phyloP scores from a whole-genome alignment of 2,888 invertebrate species.

The Apoderus coryli region DNA sequence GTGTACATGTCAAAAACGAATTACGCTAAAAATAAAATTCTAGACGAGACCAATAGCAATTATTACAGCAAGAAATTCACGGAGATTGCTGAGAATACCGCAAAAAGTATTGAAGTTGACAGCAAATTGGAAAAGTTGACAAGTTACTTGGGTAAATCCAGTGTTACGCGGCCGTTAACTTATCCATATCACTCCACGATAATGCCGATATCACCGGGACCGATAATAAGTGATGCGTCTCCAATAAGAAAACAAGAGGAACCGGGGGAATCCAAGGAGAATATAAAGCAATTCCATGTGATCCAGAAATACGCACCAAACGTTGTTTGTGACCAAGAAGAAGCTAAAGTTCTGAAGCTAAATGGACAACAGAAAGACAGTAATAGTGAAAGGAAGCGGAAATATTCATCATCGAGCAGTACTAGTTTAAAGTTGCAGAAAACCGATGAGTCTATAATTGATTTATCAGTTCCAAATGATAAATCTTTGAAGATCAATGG shows the following conservation, averaged over 20 bases:
- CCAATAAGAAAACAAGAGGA: conserved; percentile 25
- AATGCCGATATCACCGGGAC: no score
- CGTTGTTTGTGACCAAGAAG: conserved; percentile 1
- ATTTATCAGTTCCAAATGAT: conserved; percentile 23
- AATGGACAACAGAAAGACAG: no score
- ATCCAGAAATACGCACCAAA: conserved; percentile 23
- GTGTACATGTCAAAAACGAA: conserved; percentile 30
- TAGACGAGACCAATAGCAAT: conserved; percentile 22
- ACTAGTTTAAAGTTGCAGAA: conserved; percentile 22
- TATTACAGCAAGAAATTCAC: conserved; percentile 11
- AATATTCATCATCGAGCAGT: conserved; percentile 12
- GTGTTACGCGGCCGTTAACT: conserved; percentile 48
- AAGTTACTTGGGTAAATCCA: conserved; percentile 29
- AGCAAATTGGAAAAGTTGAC: conserved; percentile 18
- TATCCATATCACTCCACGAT: no score
- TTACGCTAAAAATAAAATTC: conserved; percentile 31
- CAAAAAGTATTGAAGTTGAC: not conserved
- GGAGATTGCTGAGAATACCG: not conserved
- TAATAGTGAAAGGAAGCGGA: conserved; percentile 17
- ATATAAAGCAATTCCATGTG: conserved; percentile 31
- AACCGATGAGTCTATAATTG: conserved; percentile 30
- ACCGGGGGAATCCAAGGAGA: conserved; percentile 20
- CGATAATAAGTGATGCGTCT: conserved; percentile 2
- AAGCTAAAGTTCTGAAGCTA: conserved; percentile 13
- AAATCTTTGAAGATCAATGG: conserved; percentile 9